These are phyloP conservation scores for Saturnia japonica DNA, from an alignment of 2,888 invertebrate genomes.

Conservation along the genomic window DNA sequence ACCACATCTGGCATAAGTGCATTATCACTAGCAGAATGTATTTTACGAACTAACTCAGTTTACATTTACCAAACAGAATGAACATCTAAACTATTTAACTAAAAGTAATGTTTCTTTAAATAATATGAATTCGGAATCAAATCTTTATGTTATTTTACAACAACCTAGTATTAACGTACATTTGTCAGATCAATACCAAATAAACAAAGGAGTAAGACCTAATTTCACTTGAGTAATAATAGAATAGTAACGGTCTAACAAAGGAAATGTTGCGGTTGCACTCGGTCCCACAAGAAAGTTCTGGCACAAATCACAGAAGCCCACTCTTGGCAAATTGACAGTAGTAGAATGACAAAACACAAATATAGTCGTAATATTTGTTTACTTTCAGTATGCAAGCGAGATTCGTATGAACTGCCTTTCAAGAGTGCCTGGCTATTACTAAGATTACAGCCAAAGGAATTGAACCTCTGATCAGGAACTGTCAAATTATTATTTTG, in stretches of 20 bases:
- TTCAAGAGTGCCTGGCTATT: not conserved
- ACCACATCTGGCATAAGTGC: not conserved
- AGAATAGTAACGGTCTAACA: constrained; percentile 19
- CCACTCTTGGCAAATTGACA: constrained; percentile 38
- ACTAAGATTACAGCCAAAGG: not conserved
- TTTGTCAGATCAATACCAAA: not conserved
- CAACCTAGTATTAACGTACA: not conserved
- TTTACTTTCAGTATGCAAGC: constrained; percentile 30
- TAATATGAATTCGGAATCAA: not conserved
- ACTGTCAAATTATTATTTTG: not conserved
- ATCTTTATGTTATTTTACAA: not conserved
- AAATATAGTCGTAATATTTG: constrained; percentile 32
- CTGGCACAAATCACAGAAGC: constrained; percentile 38
- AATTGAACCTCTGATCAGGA: not conserved
- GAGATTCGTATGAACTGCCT: constrained; percentile 25
- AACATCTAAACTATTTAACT: too few relatives aligned
- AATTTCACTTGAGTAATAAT: constrained; percentile 7
- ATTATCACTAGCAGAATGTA: not conserved
- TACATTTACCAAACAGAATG: not conserved
- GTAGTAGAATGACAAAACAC: constrained; percentile 29
- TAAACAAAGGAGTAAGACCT: not conserved
- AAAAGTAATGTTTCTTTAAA: too few relatives aligned
- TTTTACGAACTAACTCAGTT: not conserved
- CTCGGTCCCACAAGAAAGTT: constrained; percentile 19
- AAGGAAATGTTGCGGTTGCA: constrained; percentile 17